Evolutionary conservation across 2,888 invertebrate genomes (phyloP).

Genomic region (Apodemia zela): DNA sequence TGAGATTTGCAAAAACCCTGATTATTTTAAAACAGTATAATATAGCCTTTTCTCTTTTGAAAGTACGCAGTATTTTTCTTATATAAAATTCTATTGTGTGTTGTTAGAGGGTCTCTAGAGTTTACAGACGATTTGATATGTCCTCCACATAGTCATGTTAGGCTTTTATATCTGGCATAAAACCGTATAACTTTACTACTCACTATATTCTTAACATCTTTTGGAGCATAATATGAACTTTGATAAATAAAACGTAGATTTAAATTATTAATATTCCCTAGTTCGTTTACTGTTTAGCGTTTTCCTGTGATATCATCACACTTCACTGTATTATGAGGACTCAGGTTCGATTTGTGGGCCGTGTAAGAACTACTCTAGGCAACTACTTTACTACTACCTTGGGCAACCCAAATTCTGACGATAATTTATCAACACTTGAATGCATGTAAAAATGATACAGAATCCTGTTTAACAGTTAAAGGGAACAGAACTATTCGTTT

Average conservation of each 20-base stretch:
- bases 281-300: no score
- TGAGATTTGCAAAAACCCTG: not conserved
- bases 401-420: no score
- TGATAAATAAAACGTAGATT: not conserved
- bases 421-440: no score
- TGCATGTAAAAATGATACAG: no score
- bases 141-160: slow-evolving; percentile 31
- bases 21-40: not conserved
- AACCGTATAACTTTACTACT: slow-evolving; percentile 8
- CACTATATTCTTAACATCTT: not conserved
- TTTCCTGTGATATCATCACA: no score
- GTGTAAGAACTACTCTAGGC: no score
- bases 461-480: no score
- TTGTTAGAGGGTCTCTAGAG: slow-evolving; percentile 30
- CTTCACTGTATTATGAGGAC: no score
- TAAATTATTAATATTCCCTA: no score
- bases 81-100: slow-evolving; percentile 34
- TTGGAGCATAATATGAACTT: not conserved
- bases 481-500: no score
- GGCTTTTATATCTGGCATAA: slow-evolving; percentile 32
- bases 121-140: slow-evolving; percentile 32
- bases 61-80: slow-evolving; percentile 30
- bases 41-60: slow-evolving; percentile 1
- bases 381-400: no score
- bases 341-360: no score